A percentile compares a stretch with the other conserved stretches of the same genome.
These are phyloP conservation scores for Cylindroiulus punctatus DNA, from an alignment of 2,888 invertebrate genomes.

Conservation along the genomic window DNA sequence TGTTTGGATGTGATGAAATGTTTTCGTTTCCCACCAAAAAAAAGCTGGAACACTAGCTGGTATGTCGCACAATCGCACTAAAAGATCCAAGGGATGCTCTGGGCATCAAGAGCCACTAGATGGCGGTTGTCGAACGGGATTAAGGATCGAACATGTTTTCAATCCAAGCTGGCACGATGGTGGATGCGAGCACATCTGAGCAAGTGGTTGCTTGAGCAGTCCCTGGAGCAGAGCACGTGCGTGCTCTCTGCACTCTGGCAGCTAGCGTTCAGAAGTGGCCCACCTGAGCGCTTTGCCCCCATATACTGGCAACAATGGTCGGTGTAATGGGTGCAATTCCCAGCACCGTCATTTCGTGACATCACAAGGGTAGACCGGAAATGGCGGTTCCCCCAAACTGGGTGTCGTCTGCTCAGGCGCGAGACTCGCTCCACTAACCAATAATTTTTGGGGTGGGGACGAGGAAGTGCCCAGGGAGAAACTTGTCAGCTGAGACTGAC, in stretches of 20 bases:
- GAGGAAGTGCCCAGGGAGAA: not conserved
- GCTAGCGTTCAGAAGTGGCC: not conserved
- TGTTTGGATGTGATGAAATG: not conserved
- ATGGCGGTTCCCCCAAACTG: not conserved
- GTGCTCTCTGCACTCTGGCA: conserved; percentile 11
- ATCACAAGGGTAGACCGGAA: not conserved
- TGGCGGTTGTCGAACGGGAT: not conserved
- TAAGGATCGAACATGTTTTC: not conserved
- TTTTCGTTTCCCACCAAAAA: not conserved
- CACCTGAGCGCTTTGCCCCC: conserved; percentile 42
- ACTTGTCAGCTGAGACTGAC: not conserved
- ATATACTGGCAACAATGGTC: conserved; percentile 31
- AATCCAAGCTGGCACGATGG: too few species aligned
- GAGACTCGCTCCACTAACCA: conserved; percentile 17
- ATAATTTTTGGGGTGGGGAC: conserved; percentile 30
- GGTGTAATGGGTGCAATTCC: conserved; percentile 30
- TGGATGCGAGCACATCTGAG: not conserved
- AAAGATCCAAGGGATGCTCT: not conserved
- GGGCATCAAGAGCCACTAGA: not conserved
- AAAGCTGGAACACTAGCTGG: conserved; percentile 21
- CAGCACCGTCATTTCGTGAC: conserved; percentile 21
- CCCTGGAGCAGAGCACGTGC: not conserved
- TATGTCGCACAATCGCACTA: conserved; percentile 23
- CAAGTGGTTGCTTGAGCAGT: not conserved
- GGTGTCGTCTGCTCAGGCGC: not conserved